phyloP scores from a whole-genome alignment of 2,888 invertebrate species.

The Lasioglossum villosulum region DNA sequence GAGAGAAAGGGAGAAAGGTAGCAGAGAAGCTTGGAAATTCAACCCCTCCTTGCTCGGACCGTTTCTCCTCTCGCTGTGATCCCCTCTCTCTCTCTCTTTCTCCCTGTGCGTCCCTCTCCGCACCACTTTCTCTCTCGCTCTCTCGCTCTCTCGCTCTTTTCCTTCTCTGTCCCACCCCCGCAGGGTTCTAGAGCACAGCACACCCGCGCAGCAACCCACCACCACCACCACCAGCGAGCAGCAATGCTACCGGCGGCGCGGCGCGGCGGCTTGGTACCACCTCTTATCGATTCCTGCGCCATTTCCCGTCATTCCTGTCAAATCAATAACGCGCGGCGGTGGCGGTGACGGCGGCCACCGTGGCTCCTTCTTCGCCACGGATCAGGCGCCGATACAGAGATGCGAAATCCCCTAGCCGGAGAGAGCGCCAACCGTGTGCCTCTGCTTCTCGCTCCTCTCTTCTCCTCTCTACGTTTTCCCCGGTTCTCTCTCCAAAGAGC shows the following conservation, averaged over 20 bases:
- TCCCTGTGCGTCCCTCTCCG: too few species aligned
- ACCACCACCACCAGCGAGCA: conserved; percentile 19
- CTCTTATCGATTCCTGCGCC: conserved; percentile 84
- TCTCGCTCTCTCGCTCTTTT: conserved; percentile 17
- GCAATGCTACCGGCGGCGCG: conserved; percentile 9
- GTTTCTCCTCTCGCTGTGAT: conserved; percentile 20
- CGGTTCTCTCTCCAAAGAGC: neutral
- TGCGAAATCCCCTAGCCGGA: conserved; percentile 52
- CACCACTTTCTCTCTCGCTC: neutral
- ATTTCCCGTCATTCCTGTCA: conserved; percentile 83
- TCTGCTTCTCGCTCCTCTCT: neutral
- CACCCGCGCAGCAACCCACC: conserved; percentile 64
- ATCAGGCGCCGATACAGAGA: conserved; percentile 65
- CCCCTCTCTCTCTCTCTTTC: conserved; percentile 14
- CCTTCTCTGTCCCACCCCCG: conserved; percentile 22
- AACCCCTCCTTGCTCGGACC: conserved; percentile 28
- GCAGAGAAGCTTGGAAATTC: neutral
- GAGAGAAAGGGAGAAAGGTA: neutral
- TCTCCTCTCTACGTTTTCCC: neutral
- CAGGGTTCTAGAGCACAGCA: conserved; percentile 25
- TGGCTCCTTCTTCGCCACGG: conserved; percentile 61
- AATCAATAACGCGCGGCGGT: conserved; percentile 77
- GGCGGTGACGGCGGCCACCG: conserved; percentile 41
- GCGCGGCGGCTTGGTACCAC: conserved; percentile 69
- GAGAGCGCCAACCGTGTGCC: neutral